Conservation (phyloP, 1,140 invertebrate genomes). For the Rhagoletis pomonella region DNA sequence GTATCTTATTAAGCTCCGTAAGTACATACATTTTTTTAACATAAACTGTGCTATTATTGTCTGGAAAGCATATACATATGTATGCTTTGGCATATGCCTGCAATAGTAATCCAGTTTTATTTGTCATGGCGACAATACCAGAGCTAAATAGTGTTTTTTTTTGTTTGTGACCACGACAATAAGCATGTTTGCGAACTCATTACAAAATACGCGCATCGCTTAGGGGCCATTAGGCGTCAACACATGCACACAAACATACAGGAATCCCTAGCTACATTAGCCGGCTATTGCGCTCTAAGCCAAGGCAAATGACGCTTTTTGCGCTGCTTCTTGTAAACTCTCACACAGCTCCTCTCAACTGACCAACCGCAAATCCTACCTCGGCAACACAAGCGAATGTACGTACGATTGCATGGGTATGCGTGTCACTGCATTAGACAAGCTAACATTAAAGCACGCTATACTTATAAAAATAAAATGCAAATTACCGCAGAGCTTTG, state of each 20-base stretch:
- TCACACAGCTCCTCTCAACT: conserved; percentile 10
- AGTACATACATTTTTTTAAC: not conserved
- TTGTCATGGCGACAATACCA: conserved; percentile 23
- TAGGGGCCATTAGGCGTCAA: conserved; percentile 2
- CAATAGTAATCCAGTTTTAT: conserved; percentile 24
- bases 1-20: not conserved
- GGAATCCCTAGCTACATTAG: not conserved
- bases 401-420: not conserved
- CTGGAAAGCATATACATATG: not conserved
- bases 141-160: not conserved
- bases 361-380: not conserved
- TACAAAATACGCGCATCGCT: conserved; percentile 13
- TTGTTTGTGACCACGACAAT: not conserved
- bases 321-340: not conserved
- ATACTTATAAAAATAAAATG: conserved; percentile 27
- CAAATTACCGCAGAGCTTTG: conserved; percentile 28
- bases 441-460: conserved; percentile 2
- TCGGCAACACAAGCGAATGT: too few species aligned
- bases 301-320: conserved; percentile 20
- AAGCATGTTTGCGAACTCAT: not conserved
- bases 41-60: not conserved
- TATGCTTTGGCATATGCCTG: not conserved
- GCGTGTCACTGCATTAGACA: not conserved
- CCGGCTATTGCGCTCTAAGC: conserved; percentile 4
- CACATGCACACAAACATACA: not conserved